These are phyloP conservation scores for Dromius quadrimaculatus DNA, from an alignment of 2,888 invertebrate genomes.

Conservation along the genomic window DNA sequence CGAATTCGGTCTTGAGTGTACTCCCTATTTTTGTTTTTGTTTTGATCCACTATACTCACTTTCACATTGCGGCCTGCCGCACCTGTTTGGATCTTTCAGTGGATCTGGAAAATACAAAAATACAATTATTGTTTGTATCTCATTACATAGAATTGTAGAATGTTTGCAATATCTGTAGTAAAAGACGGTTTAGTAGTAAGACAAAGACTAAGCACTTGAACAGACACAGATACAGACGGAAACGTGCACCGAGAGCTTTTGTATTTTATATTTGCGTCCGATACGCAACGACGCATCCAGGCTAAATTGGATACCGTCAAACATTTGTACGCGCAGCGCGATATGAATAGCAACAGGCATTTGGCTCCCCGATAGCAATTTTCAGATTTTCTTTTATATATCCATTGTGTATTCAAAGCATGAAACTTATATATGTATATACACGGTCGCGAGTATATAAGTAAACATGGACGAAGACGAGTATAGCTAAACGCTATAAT, in stretches of 20 bases:
- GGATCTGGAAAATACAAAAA: constrained; percentile 71
- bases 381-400: constrained; percentile 41
- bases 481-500: constrained; percentile 4
- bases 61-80: constrained; percentile 77
- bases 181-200: background rate
- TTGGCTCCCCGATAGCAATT: constrained; percentile 30
- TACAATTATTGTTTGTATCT: constrained; percentile 5
- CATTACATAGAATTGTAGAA: too few species aligned
- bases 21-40: constrained; percentile 26
- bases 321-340: constrained; percentile 34
- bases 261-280: constrained; percentile 23
- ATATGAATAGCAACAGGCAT: constrained; percentile 41
- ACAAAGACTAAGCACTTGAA: background rate
- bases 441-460: constrained; percentile 28
- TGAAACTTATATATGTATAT: constrained; percentile 42
- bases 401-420: constrained; percentile 39
- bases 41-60: constrained; percentile 71
- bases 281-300: constrained; percentile 32
- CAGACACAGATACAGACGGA: background rate
- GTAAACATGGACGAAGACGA: constrained; percentile 16
- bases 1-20: constrained; percentile 30
- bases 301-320: constrained; percentile 38
- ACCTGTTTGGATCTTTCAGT: constrained; percentile 78
- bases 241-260: background rate
- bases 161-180: too few species aligned